Base-by-base conservation (phyloP, 2,797 vertebrate species). In the Hyperoplus immaculatus region DNA sequence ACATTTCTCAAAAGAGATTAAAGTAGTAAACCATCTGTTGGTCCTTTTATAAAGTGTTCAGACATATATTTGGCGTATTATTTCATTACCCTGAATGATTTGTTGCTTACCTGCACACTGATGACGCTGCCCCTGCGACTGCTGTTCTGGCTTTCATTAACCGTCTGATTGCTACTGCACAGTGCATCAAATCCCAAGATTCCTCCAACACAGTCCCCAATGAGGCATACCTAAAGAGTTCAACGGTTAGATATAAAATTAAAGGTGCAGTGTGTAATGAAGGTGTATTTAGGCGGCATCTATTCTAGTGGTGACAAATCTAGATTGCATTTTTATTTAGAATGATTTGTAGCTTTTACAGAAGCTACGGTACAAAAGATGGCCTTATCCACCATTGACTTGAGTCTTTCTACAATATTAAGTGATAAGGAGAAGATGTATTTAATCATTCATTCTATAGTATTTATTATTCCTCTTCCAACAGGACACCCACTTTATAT, bases 141-240 rank as follows among this genome's bases (percentile, higher is more conserved):
- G 95, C 98, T 99, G 95, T 96, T 97, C 87, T 99, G 98, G 85
- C 97, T 99, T 91, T 99, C 98, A 0, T 95, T 97, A 69, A 97
- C 96, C 0, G 96, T 96, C 89, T 99, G 97, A 87, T 93, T 97
- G 72, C 96, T 98, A 85, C 95, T 97, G 94, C 98, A 99, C 85
- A 99, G 95, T 58, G 97, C 97, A 84, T 99, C 98, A 63, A 99
- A 99, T 80, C 97, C 98, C 87, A 99, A 86, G 84, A 99, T 98
- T 87, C 98, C 98, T 68, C 98, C 98, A 50, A 99, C 96, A 53
- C 97, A 99, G 94, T 99, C 98, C 58, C 97, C 98, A 21, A 99
- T 96, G 85, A 99, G 95, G 80, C 97, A 98, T 13, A 99, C 98
- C 98, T 99, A 21, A 4, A 88, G 29, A 71, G 21, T 65, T 15